Conservation (phyloP, 2,797 vertebrate species). For the Acanthiza pusilla region DNA sequence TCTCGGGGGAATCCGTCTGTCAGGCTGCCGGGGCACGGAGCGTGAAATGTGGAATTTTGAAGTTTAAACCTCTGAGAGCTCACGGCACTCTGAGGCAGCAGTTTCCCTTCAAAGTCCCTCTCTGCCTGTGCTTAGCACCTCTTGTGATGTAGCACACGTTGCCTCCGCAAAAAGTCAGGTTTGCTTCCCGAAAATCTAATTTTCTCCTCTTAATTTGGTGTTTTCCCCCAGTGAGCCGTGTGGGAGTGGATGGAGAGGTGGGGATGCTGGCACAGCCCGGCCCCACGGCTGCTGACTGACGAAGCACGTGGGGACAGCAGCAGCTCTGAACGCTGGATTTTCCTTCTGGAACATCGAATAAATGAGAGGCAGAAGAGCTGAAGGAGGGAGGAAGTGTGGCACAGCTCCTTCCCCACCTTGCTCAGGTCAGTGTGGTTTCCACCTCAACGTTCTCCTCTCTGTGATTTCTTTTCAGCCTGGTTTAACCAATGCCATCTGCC, state of each 20-base stretch:
- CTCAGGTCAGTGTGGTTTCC: not conserved
- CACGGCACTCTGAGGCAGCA: not conserved
- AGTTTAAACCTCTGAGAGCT: not conserved
- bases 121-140: not conserved
- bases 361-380: not conserved
- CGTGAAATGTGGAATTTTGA: not conserved
- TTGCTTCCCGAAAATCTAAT: not conserved
- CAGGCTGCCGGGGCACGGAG: not conserved
- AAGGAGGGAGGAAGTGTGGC: not conserved
- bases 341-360: not conserved
- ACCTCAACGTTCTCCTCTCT: not conserved
- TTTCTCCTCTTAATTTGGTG: not conserved
- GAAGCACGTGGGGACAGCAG: not conserved
- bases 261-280: not conserved
- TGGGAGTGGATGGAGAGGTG: not conserved
- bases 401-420: not conserved
- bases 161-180: not conserved
- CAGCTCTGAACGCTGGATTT: not conserved
- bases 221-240: not conserved
- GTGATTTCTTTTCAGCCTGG: not conserved
- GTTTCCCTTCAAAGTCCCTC: not conserved
- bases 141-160: not conserved
- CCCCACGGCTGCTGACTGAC: not conserved
- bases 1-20: conserved; percentile 21
- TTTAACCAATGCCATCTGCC: not conserved